Base-by-base conservation (phyloP, 2,888 invertebrate genomes). In the Drosophila suboccidentalis region DNA sequence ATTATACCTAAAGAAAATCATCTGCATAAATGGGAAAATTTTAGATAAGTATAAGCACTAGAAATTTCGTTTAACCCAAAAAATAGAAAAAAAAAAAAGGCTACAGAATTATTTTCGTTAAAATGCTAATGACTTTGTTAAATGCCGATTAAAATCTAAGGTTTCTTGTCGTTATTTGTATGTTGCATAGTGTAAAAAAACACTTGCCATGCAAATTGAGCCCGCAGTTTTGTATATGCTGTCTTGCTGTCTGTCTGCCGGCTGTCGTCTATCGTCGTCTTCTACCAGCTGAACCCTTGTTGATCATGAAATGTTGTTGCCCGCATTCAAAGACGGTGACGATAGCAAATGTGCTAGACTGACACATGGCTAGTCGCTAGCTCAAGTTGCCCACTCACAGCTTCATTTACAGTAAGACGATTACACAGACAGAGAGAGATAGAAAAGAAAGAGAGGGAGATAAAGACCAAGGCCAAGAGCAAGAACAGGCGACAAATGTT, bases 331-430 rank as follows among this genome's bases (percentile, higher is more conserved):
- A 46, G 55, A 32, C 36, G 71, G 57, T 63, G 75, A 62, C 75
- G 75, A 53, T 71, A 75, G 46, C 71, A 65, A 73, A 61, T 49
- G 66, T 43, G 38, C 11, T 15, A 50, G 39, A 53, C 55, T 54
- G 69, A 68, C 75, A 82, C 71, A 80, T 78, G 82, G 66, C 62
- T 59, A 75, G 58, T 55, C 34, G 41, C 22, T 19, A 39, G 50
- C 47, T 62, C 61, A 34, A 63, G 53, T 43, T 43, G 19, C 62
- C 47, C 39, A 47, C 43, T 36, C 49, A 54, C 54, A 67, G 67
- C 71, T 71, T 67, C 61, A 67, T 54, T 78, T 78, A 66, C 75
- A 63, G 75, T 54, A 79, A 82, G 73, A 67, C 61, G 67, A 64
- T 39, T 43, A 39, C 34, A 55, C 22, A 26, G 44, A 17, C 19